Base-by-base conservation (phyloP, 2,797 vertebrate genomes). In the Squalus acanthias region DNA sequence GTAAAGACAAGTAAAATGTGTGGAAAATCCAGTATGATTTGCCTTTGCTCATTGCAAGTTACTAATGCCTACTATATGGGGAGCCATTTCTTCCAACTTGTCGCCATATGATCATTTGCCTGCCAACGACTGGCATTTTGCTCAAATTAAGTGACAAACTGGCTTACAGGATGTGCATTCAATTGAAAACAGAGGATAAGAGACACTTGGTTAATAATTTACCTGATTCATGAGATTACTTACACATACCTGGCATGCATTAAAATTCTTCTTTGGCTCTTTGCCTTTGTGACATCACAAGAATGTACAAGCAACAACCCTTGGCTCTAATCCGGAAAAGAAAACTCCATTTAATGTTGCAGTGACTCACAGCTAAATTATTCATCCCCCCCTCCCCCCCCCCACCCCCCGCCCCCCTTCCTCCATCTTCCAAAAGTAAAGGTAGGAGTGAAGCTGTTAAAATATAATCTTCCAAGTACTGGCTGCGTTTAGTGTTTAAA, bases 341-440 rank as follows among this genome's bases (percentile, higher is more conserved):
- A 33, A 89, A 60, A 24, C 60, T 60, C 87, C 26, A 60, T 60
- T 57, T 57, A 12, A 13, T 89, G 24, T 89, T 89, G 53, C 29
- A 89, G 9, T 89, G 79, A 85, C 17, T 85, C 79, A 50, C 50
- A 53, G 87, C 87, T 60, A 60, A 53, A 89, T 60, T 89, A 26
- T 89, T 89, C 9, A 89, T 46, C 29, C 69, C n/a, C 65, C 6
- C 39, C 39, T 39, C 39, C 39, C 0, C 39, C 39, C 39, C 39
- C 39, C 0, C 1, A 0, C 0, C 2, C 22, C 65, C 7, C 39
- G 39, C 39, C 39, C 0, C 1, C 53, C 0, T 2, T 39, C 65
- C 7, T 17, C 39, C 7, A 6, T 39, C 57, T 65, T 39, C 57
- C 24, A n/a, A 92, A 63, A 33, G 1, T 20, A 39, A 69, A 20